A percentile compares a stretch with the other conserved stretches of the same genome.
phyloP scores from a whole-genome alignment of 2,113 vertebrate genomes.

The Gracilinanus agilis region DNA sequence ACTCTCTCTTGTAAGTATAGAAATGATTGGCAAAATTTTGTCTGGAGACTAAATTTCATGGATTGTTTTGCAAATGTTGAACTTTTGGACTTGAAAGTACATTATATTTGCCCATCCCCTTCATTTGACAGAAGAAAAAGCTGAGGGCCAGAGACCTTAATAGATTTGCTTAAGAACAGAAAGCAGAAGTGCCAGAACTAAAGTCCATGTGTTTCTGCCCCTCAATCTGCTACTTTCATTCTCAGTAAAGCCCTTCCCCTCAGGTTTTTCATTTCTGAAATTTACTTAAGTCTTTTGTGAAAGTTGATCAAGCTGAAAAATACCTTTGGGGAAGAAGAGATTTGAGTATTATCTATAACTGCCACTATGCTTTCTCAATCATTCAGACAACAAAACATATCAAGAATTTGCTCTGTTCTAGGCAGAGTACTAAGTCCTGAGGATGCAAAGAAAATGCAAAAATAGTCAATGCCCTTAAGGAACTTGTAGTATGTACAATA shows the following conservation, averaged over 20 bases:
- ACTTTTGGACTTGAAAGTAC: background rate
- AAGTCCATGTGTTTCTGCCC: background rate
- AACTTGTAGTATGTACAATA: background rate
- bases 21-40: background rate
- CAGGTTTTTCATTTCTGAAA: background rate
- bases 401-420: background rate
- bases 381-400: background rate
- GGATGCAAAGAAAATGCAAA: background rate
- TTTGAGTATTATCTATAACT: background rate
- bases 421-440: background rate
- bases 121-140: background rate
- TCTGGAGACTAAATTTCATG: background rate
- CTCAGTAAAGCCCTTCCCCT: background rate
- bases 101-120: background rate
- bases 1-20: background rate
- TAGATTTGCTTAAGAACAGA: background rate
- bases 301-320: slow-evolving; percentile 42
- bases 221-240: background rate
- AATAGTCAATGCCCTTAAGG: background rate
- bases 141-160: background rate
- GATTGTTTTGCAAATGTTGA: background rate
- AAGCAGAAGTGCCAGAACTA: background rate
- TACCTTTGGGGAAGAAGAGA: slow-evolving; percentile 34
- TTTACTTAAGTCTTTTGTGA: slow-evolving; percentile 50
- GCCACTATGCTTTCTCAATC: background rate